Evolutionary conservation across 2,113 vertebrate genomes (phyloP).

Genomic region (Emydura subglobosa): DNA sequence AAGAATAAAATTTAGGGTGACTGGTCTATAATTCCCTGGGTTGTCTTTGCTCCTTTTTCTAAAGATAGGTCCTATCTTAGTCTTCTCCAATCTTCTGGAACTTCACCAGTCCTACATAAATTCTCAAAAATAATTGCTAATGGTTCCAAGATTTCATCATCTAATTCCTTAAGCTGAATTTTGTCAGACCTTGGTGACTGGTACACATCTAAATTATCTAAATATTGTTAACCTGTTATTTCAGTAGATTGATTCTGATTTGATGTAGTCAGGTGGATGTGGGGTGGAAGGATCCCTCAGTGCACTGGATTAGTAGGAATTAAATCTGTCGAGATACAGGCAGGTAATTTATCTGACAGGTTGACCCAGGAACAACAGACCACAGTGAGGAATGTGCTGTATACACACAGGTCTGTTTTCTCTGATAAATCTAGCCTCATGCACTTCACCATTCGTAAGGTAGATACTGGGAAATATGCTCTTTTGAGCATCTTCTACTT

Average conservation of each 20-base stretch:
- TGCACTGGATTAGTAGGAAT: not conserved
- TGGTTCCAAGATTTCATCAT: not conserved
- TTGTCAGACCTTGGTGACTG: not conserved
- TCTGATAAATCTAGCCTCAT: not conserved
- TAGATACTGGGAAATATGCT: not conserved
- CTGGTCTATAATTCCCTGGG: not conserved
- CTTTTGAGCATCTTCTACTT: not conserved
- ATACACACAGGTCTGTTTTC: not conserved
- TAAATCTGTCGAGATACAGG: not conserved
- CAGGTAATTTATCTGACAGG: not conserved
- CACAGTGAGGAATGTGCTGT: not conserved
- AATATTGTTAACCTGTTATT: not conserved
- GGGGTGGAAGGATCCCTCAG: not conserved
- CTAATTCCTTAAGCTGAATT: not conserved
- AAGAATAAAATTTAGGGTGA: not conserved
- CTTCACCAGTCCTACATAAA: not conserved
- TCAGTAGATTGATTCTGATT: not conserved
- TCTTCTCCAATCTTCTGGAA: not conserved
- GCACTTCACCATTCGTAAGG: not conserved
- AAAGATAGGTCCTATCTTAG: not conserved
- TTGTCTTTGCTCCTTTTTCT: not conserved
- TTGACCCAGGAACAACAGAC: not conserved
- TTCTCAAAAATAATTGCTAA: not conserved
- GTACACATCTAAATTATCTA: not conserved
- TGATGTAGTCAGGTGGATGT: not conserved